Percentiles rank a stretch among this genome's conserved stretches.
phyloP scores from a whole-genome alignment of 2,888 invertebrate species.

The Argyresthia goedartella region DNA sequence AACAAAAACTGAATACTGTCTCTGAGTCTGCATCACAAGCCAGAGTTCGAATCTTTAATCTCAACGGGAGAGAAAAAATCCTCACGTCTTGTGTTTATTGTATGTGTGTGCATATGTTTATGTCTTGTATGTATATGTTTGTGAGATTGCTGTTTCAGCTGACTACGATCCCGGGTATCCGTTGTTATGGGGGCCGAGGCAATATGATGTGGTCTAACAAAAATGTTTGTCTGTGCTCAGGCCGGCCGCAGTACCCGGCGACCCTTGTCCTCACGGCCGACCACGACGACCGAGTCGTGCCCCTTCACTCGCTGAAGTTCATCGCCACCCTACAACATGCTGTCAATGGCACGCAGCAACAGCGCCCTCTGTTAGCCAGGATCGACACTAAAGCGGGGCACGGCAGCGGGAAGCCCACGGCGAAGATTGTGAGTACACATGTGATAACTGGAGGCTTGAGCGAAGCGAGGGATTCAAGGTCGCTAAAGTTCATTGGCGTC shows the following conservation, averaged over 20 bases:
- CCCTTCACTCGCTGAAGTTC: constrained; percentile 96
- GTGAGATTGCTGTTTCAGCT: too few species aligned
- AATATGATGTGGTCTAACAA: background rate
- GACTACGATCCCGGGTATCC: too few species aligned
- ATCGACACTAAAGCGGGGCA: constrained; percentile 98
- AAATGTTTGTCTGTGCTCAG: constrained; percentile 14
- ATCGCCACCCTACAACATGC: constrained; percentile 90
- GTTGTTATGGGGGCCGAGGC: background rate
- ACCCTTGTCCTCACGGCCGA: constrained; percentile 95
- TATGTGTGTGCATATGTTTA: too few species aligned
- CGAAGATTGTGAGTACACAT: constrained; percentile 80
- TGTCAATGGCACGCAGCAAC: constrained; percentile 73
- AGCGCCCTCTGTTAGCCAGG: constrained; percentile 87
- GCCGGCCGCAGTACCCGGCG: constrained; percentile 85
- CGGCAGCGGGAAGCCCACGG: constrained; percentile 96
- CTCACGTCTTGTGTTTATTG: too few species aligned
- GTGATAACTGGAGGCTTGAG: too few species aligned
- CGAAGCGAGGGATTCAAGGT: too few species aligned
- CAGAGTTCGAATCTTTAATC: too few species aligned
- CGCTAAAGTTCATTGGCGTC: background rate
- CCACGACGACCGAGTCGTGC: constrained; percentile 98
- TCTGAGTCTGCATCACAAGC: too few species aligned
- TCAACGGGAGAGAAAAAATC: too few species aligned
- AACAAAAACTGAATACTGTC: too few species aligned
- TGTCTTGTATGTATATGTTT: too few species aligned